Evolutionary conservation across 2,113 vertebrate genomes (phyloP), one percentile per base, ranked within the genome.

Genomic region (Callipepla squamata): DNA sequence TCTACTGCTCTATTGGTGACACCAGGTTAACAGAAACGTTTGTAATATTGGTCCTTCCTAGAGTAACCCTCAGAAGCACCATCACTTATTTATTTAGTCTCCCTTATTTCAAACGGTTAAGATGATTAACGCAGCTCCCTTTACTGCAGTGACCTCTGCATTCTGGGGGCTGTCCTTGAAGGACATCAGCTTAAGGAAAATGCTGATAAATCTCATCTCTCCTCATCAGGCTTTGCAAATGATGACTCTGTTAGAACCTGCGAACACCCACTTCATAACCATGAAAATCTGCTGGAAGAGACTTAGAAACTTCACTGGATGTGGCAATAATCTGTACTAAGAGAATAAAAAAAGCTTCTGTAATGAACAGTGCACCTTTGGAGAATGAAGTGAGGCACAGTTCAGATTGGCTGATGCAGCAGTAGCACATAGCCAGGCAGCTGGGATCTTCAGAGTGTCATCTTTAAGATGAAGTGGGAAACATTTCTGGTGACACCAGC

Each of bases 1-100:
- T 94, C 78, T 80, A 53, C 80, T 86, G 85, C 25, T 4, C 87
- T 17, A 26, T 84, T 89, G 86, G 62, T 87, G 48, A 74, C 90
- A 85, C 70, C 4, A 17, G 3, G 0, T 9, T 50, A 81, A 91
- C 18, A 19, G 79, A 76, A 96, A 69, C 62, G 66, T 57, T 81
- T 2, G 1, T 94, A 89, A 87, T 97, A 95, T 96, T 70, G 85
- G 75, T 94, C 93, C 90, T 97, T 95, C 94, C 94, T 50, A 90
- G 93, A 90, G 93, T 48, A 87, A 95, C 96, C 96, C 87, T 92
- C 83, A 74, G 93, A 86, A 96, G 95, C 88, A 94, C 51, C 94
- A 96, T 97, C 97, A 95, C 97, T 97, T 97, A 96, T 97, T 98
- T 98, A 97, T 98, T 98, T 98, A 97, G 97, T 97, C 97, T 97